phyloP scores from a whole-genome alignment of 2,113 vertebrate species.

The Recurvirostra avosetta region DNA sequence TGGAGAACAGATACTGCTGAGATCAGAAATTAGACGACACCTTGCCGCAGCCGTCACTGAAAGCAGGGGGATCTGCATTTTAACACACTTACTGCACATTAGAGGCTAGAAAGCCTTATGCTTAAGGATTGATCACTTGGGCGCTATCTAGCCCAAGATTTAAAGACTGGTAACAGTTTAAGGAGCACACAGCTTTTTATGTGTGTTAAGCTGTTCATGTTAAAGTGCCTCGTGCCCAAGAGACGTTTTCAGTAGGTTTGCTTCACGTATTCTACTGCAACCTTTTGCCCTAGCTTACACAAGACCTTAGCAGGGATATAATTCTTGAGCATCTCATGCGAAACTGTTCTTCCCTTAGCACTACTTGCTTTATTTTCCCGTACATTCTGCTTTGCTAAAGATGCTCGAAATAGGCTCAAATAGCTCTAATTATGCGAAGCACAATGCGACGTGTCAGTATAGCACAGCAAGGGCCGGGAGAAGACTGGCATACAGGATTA shows the following conservation, averaged over 20 bases:
- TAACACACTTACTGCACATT: neutral
- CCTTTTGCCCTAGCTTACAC: constrained; percentile 26
- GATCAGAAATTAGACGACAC: neutral
- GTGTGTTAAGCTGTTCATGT: neutral
- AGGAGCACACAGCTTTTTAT: neutral
- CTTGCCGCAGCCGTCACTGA: neutral
- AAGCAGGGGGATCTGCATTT: neutral
- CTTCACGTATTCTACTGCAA: neutral
- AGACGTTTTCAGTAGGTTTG: neutral
- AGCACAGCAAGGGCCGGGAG: neutral
- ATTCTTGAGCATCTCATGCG: neutral
- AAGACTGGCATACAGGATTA: neutral
- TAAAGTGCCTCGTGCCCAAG: neutral
- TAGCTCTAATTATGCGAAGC: neutral
- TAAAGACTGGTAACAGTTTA: neutral
- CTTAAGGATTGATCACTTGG: neutral
- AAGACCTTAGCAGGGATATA: neutral
- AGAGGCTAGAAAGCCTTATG: neutral
- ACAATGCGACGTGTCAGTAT: neutral
- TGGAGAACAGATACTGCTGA: neutral
- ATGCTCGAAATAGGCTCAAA: neutral
- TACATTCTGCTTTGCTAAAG: neutral
- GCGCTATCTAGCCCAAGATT: neutral
- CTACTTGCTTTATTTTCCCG: neutral
- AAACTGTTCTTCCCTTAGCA: neutral